A percentile compares a stretch with the other conserved stretches of the same genome.
Evolutionary conservation across 2,888 invertebrate species (phyloP).

Genomic region (Emmelina monodactyla): DNA sequence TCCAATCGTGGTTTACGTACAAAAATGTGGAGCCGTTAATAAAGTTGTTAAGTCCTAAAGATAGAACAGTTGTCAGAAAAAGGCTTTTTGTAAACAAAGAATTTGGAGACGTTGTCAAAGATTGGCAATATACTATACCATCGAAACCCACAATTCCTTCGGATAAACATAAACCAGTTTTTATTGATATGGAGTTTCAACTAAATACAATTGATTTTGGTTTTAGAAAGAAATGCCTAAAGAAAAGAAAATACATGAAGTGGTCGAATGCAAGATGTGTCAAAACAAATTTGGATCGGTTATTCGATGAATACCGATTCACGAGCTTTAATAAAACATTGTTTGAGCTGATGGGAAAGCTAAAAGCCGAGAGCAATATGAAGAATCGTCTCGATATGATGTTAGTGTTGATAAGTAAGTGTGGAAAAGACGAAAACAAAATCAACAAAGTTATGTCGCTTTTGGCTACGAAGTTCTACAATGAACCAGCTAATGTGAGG

Average conservation of each 20-base stretch:
- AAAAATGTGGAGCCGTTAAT: conserved; percentile 20
- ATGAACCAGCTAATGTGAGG: conserved; percentile 34
- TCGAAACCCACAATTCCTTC: conserved; percentile 4
- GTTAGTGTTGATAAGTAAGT: conserved; percentile 42
- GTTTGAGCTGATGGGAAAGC: conserved; percentile 27
- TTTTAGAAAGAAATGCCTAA: neutral
- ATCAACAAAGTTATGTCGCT: conserved; percentile 26
- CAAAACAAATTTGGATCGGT: conserved; percentile 20
- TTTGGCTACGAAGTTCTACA: conserved; percentile 25
- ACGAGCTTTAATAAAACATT: conserved; percentile 29
- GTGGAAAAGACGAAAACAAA: conserved; percentile 27
- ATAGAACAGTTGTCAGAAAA: conserved; percentile 19
- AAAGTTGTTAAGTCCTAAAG: conserved; percentile 17
- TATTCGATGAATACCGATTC: conserved; percentile 38
- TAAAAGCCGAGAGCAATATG: conserved; percentile 24
- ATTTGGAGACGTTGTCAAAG: conserved; percentile 15
- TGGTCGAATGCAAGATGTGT: conserved; percentile 2
- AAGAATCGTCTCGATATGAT: conserved; percentile 37
- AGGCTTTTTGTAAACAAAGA: conserved; percentile 23
- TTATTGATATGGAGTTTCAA: neutral
- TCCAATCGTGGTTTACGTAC: conserved; percentile 17
- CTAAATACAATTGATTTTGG: neutral
- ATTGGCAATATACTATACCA: conserved; percentile 24
- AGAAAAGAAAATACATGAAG: conserved; percentile 1
- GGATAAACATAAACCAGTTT: neutral